Base-by-base conservation (phyloP, 64 coral and sea anemone species). In the Orbicella faveolata region DNA sequence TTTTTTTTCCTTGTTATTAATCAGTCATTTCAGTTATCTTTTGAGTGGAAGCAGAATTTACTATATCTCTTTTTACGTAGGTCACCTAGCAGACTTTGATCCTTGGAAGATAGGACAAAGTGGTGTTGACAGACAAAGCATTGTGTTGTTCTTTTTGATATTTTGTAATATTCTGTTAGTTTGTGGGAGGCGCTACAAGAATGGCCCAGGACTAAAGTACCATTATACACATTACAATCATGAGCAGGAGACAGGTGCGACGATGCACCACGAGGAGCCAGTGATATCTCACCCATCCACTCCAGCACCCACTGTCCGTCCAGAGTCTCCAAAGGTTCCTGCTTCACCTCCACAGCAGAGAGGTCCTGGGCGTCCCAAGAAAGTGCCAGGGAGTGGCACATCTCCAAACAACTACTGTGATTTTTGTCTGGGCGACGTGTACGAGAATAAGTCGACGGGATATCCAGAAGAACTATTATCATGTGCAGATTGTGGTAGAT, bases 171-270 rank as follows among this genome's bases (percentile, higher is more conserved):
- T 36, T 19, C 72, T 54, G 19, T 77, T 80, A 98, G 96, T 98
- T 87, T 98, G 96, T 93, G 96, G 96, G 9, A 93, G 93, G 72
- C 94, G 96, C 4, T 98, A 98, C 83, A 98, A 98, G 84, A 99
- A 99, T 86, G 97, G 97, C 36, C 97, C 97, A 67, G 97, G 97
- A 36, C 83, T 99, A 1, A 99, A 99, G 68, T 99, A 99, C 75
- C 97, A 96, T 37, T 99, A 99, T 61, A 96, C 97, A 2, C 94
- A 99, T 74, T 99, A 94, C 62, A 99, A 96, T 74, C 97, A 99
- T 35, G 94, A 99, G 21, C 97, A 93, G 57, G 94, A 96, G 17
- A 63, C 66, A 21, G 11, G 34, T 21, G 1, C 80, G 4, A 68
- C 57, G 9, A 15, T 55, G 30, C 92, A 89, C 21, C 79, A 77